These are phyloP conservation scores for Prenolepis imparis DNA, from an alignment of 2,888 invertebrate genomes.

Conservation along the genomic window DNA sequence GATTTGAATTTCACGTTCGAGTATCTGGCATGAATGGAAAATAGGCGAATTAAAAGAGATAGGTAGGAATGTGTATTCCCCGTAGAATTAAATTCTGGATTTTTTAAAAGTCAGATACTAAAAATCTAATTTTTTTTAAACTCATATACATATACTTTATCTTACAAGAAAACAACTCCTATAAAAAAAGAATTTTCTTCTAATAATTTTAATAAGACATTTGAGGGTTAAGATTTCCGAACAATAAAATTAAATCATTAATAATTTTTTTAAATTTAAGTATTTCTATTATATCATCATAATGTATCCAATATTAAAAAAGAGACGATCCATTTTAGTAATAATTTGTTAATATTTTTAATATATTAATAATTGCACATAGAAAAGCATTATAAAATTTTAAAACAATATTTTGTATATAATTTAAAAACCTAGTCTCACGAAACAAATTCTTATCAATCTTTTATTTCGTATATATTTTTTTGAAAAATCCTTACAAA, in stretches of 20 bases:
- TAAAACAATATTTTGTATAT: background rate
- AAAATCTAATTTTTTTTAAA: background rate
- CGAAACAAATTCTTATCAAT: background rate
- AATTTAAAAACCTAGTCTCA: background rate
- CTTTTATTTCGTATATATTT: background rate
- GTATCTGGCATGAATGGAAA: slow-evolving; percentile 49
- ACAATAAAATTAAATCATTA: background rate
- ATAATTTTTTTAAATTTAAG: background rate
- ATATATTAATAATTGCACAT: background rate
- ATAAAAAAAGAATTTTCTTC: background rate
- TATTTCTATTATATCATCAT: background rate
- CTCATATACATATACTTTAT: background rate
- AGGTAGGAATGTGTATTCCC: slow-evolving; percentile 33
- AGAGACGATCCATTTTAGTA: background rate
- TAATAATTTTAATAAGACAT: background rate
- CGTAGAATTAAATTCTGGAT: slow-evolving; percentile 31
- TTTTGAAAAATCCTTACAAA: background rate
- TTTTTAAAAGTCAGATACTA: background rate
- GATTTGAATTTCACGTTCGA: slow-evolving; percentile 53
- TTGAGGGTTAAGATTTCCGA: background rate
- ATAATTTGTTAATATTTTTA: background rate
- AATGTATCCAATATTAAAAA: background rate
- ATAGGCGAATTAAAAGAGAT: slow-evolving; percentile 56
- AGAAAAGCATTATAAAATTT: background rate
- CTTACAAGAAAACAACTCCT: background rate